These are phyloP conservation scores for Drosophila differens DNA, from an alignment of 2,888 invertebrate species.

Conservation along the genomic window DNA sequence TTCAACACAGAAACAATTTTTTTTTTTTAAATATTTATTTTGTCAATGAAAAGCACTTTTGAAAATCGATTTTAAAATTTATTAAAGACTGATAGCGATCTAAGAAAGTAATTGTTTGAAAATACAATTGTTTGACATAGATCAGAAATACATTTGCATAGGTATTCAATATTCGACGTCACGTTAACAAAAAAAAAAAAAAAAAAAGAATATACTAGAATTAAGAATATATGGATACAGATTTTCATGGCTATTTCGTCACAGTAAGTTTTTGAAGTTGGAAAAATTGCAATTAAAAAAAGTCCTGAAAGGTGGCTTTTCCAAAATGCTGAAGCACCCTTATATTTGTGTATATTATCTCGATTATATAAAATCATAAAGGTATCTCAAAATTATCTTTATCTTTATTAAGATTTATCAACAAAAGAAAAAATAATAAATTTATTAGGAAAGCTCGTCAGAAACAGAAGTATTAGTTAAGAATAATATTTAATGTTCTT, in stretches of 20 bases:
- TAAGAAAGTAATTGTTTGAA: background rate
- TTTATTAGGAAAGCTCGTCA: background rate
- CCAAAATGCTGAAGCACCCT: background rate
- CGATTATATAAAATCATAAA: too few species aligned
- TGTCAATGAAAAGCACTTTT: background rate
- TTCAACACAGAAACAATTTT: background rate
- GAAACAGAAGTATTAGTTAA: background rate
- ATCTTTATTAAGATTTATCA: background rate
- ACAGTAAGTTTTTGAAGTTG: background rate
- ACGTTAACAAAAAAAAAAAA: background rate
- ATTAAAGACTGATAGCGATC: background rate
- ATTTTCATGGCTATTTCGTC: background rate
- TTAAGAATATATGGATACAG: background rate
- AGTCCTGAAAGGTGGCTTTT: background rate
- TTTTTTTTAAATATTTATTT: background rate
- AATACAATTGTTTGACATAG: background rate
- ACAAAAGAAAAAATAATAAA: background rate
- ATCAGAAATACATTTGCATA: background rate
- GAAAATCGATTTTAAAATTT: background rate
- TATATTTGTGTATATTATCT: too few species aligned
- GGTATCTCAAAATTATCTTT: too few species aligned
- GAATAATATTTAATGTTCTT: background rate
- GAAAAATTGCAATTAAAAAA: background rate
- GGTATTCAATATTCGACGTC: background rate
- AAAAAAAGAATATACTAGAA: background rate